Conservation (phyloP, 2,113 vertebrate species). For the Xenotilapia leptura region DNA sequence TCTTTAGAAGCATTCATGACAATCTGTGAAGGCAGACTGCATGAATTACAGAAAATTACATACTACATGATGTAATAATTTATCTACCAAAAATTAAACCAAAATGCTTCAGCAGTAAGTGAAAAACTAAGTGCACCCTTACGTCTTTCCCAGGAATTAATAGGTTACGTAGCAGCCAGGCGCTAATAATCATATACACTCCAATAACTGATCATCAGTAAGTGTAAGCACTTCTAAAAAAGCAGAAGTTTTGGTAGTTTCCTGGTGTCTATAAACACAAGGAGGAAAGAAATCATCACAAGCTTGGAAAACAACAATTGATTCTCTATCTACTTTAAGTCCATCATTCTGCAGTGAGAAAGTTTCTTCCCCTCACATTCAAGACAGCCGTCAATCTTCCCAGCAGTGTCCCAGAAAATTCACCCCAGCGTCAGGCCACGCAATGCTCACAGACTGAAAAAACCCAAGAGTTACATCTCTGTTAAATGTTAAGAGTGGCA, state of each 20-base stretch:
- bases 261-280: neutral
- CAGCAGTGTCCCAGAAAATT: neutral
- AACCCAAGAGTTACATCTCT: neutral
- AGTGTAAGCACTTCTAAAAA: neutral
- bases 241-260: neutral
- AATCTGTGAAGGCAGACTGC: neutral
- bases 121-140: neutral
- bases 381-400: neutral
- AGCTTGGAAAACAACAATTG: too few species aligned
- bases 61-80: neutral
- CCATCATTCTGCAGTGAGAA: neutral
- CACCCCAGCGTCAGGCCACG: neutral
- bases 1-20: neutral
- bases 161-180: neutral
- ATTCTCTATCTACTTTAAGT: too few species aligned
- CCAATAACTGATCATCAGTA: neutral
- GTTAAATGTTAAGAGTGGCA: neutral
- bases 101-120: neutral
- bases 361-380: neutral
- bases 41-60: neutral
- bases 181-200: accelerated
- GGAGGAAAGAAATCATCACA: neutral
- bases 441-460: neutral
- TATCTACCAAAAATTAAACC: neutral
- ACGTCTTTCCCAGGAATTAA: neutral